Conservation (phyloP, 2,888 invertebrate genomes). For the Drosophila rubida region DNA sequence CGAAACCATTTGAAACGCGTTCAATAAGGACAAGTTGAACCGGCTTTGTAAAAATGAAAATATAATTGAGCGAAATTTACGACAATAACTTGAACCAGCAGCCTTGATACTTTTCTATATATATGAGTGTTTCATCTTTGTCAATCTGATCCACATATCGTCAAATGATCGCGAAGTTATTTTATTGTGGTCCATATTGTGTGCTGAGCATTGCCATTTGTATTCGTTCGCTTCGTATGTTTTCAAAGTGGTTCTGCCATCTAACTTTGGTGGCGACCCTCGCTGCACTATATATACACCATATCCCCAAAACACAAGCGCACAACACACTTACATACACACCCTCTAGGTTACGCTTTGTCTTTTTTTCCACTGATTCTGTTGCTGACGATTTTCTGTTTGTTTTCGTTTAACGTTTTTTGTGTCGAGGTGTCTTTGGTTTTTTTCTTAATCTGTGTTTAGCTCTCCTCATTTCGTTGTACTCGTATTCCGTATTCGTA, state of each 20-base stretch:
- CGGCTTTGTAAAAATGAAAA: too few relatives aligned
- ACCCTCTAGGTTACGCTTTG: slow-evolving; percentile 45
- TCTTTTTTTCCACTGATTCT: slow-evolving; percentile 19
- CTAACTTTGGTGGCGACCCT: slow-evolving; percentile 14
- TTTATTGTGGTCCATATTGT: slow-evolving; percentile 47
- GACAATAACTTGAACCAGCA: not conserved
- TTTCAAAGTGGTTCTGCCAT: slow-evolving; percentile 28
- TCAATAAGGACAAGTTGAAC: not conserved
- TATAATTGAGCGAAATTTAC: too few relatives aligned
- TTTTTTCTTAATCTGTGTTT: slow-evolving; percentile 19
- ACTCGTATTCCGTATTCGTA: not conserved
- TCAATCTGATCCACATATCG: slow-evolving; percentile 9
- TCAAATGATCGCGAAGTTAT: not conserved
- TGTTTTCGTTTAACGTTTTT: slow-evolving; percentile 42
- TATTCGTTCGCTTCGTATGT: slow-evolving; percentile 53
- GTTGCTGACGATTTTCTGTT: slow-evolving; percentile 27
- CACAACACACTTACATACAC: slow-evolving; percentile 4
- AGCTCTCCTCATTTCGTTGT: slow-evolving; percentile 8
- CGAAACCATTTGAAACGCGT: too few relatives aligned
- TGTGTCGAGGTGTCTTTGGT: slow-evolving; percentile 23
- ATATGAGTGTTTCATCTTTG: not conserved
- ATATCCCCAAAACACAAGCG: slow-evolving; percentile 9
- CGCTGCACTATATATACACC: slow-evolving; percentile 2
- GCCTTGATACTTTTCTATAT: not conserved
- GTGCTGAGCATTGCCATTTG: slow-evolving; percentile 57